Evolutionary conservation across 2,888 invertebrate species (phyloP).

Genomic region (Tipula vernalis): DNA sequence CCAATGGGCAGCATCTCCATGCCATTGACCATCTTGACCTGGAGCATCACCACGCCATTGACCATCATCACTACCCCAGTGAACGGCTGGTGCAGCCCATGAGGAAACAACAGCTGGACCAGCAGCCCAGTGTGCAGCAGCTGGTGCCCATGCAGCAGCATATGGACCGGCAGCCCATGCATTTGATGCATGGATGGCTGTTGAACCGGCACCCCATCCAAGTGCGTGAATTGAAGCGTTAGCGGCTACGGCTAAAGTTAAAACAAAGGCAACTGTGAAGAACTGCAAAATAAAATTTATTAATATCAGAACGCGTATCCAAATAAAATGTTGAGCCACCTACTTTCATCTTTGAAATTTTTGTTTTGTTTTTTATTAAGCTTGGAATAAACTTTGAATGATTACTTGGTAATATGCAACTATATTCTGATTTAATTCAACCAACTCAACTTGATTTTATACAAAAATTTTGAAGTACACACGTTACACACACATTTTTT

Average conservation of each 20-base stretch:
- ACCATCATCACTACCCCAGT: constrained; percentile 22
- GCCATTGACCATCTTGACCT: constrained; percentile 19
- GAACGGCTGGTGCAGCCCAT: constrained; percentile 17
- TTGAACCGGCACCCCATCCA: not conserved
- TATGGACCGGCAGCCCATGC: constrained; percentile 8
- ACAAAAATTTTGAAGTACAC: not conserved
- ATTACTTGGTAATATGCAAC: not conserved
- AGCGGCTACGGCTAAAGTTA: constrained; percentile 30
- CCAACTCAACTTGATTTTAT: not conserved
- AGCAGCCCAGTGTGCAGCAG: not conserved
- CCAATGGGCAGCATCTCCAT: constrained; percentile 25
- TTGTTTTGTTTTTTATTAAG: not conserved
- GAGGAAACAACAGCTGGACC: constrained; percentile 29
- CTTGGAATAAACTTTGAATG: not conserved
- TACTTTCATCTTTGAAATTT: not conserved
- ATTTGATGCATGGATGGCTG: not conserved
- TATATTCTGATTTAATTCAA: not conserved
- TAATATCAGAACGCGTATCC: not conserved
- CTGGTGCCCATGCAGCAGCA: not conserved
- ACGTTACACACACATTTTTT: not conserved
- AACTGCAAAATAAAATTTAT: constrained; percentile 20
- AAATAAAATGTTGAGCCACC: not conserved
- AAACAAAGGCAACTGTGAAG: constrained; percentile 30
- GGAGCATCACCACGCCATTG: constrained; percentile 21
- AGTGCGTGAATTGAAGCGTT: constrained; percentile 29